These are phyloP conservation scores for Salarias fasciatus DNA, from an alignment of 2,797 vertebrate species.

Conservation along the genomic window DNA sequence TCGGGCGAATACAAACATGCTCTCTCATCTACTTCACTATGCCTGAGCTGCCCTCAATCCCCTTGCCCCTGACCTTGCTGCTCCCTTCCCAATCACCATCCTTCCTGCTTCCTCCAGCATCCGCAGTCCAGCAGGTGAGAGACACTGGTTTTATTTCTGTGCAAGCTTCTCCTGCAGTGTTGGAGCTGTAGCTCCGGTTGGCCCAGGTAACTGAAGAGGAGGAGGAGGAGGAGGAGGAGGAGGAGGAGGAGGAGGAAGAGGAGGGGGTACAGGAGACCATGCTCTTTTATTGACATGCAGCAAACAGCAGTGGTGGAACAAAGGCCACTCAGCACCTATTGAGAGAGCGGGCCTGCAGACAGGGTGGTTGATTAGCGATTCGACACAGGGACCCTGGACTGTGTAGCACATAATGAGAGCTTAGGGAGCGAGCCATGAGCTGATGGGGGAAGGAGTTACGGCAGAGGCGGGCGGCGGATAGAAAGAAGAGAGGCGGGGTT, in stretches of 20 bases:
- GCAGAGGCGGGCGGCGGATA: constrained; percentile 31
- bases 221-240: constrained; percentile 13
- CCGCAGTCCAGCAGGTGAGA: constrained; percentile 59
- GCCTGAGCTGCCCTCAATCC: constrained; percentile 64
- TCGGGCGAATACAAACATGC: constrained; percentile 74
- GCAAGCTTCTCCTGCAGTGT: constrained; percentile 34
- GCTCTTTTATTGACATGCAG: constrained; percentile 80
- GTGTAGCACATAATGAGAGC: constrained; percentile 84
- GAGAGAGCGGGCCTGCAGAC: constrained; percentile 78
- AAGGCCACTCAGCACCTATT: constrained; percentile 81
- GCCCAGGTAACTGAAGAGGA: constrained; percentile 40
- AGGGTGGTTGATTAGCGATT: constrained; percentile 85
- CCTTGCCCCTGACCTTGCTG: constrained; percentile 63
- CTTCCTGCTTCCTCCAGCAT: constrained; percentile 52
- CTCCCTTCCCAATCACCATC: constrained; percentile 57
- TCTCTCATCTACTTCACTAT: constrained; percentile 65
- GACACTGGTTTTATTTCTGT: constrained; percentile 54
- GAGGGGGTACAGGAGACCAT: constrained; percentile 28
- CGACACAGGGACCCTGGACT: constrained; percentile 79
- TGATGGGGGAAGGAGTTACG: constrained; percentile 62
- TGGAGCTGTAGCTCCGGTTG: constrained; percentile 11
- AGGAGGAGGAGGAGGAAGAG: constrained; percentile 21
- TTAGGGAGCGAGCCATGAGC: constrained; percentile 75
- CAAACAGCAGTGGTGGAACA: constrained; percentile 79
- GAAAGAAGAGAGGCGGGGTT: constrained; percentile 37